Conservation (phyloP, 1,140 invertebrate genomes). For the Trinorchestia longiramus region DNA sequence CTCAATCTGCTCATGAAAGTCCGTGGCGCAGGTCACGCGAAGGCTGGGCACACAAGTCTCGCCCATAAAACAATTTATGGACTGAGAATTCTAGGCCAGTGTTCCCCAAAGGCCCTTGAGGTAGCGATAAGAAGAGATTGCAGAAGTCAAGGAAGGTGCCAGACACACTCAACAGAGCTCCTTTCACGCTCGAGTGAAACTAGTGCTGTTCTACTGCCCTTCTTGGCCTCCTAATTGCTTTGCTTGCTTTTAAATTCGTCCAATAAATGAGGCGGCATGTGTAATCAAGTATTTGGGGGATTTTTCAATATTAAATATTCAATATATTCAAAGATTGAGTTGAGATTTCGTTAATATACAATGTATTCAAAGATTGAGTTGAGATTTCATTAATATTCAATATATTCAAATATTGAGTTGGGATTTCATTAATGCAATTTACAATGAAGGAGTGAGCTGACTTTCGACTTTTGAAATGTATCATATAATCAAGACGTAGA, state of each 20-base stretch:
- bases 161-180: background rate
- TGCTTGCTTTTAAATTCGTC: background rate
- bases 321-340: too few relatives aligned
- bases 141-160: background rate
- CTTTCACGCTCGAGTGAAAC: background rate
- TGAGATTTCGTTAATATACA: too few relatives aligned
- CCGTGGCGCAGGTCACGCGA: background rate
- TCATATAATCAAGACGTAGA: too few relatives aligned
- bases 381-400: too few relatives aligned
- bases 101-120: background rate
- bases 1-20: background rate
- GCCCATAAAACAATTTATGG: slow-evolving; percentile 1
- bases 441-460: background rate
- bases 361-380: too few relatives aligned
- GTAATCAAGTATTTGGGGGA: background rate
- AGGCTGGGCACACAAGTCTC: background rate
- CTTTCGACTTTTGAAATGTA: background rate
- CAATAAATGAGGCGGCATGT: background rate
- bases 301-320: background rate
- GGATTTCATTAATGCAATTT: background rate
- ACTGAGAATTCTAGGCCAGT: background rate
- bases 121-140: background rate
- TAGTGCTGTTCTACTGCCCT: background rate
- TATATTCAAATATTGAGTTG: too few relatives aligned
- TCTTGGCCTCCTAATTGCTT: background rate